These are phyloP conservation scores for Acanthosepion lycidas DNA, from an alignment of 2,888 invertebrate species.

Conservation along the genomic window DNA sequence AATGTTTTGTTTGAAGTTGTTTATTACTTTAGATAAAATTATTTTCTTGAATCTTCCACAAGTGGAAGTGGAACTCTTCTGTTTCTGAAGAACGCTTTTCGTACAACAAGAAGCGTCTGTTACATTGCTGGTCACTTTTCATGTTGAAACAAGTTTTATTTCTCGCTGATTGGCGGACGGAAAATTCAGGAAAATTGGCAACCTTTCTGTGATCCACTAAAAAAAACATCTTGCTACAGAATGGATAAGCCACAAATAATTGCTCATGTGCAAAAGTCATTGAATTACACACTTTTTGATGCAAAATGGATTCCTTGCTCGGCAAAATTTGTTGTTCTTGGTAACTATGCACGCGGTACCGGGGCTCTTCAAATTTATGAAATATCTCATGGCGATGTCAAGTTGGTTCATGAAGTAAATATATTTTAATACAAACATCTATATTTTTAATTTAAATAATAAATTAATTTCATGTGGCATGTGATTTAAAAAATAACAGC, in stretches of 20 bases:
- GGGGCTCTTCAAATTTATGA: constrained; percentile 84
- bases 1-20: too few relatives aligned
- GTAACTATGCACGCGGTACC: constrained; percentile 87
- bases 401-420: constrained; percentile 77
- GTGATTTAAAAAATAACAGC: too few relatives aligned
- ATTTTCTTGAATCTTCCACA: neutral
- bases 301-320: constrained; percentile 97
- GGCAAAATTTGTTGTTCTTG: constrained; percentile 91
- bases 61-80: constrained; percentile 36
- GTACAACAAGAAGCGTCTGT: neutral
- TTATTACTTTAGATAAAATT: neutral
- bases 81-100: neutral
- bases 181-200: neutral
- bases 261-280: constrained; percentile 86
- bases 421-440: neutral
- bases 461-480: too few relatives aligned
- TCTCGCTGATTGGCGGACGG: neutral
- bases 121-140: neutral
- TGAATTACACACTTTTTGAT: constrained; percentile 91
- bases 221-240: neutral
- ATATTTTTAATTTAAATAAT: too few relatives aligned
- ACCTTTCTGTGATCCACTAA: neutral
- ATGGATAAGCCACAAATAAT: constrained; percentile 93
- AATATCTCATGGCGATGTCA: constrained; percentile 81
- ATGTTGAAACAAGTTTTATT: neutral